phyloP scores from a whole-genome alignment of 2,888 invertebrate genomes.

The Baccha elongata region DNA sequence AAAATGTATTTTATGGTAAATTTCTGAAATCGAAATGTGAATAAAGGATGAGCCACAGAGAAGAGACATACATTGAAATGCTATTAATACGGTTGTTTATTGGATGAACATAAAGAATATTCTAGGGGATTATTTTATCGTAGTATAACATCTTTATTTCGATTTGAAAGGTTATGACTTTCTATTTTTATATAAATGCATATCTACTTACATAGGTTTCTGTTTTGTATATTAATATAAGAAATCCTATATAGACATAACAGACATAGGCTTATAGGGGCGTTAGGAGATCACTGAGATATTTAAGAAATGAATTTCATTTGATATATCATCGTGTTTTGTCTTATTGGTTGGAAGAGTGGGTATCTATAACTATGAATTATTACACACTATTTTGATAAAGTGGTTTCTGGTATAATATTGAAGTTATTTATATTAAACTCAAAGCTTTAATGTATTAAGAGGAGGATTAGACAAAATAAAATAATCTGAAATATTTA shows the following conservation, averaged over 20 bases:
- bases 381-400: constrained; percentile 24
- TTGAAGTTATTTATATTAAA: constrained; percentile 11
- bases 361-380: constrained; percentile 10
- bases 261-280: too few relatives aligned
- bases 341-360: constrained; percentile 6
- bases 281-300: neutral
- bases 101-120: constrained; percentile 56
- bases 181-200: neutral
- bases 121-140: constrained; percentile 59
- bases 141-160: constrained; percentile 63
- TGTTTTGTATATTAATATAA: too few relatives aligned
- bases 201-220: too few relatives aligned
- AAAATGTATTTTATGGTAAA: neutral
- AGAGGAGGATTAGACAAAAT: too few relatives aligned
- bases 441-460: too few relatives aligned
- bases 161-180: constrained; percentile 57
- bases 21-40: constrained; percentile 63
- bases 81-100: constrained; percentile 63
- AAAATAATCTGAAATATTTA: too few relatives aligned
- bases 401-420: constrained; percentile 14
- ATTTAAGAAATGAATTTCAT: constrained; percentile 16
- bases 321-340: constrained; percentile 26
- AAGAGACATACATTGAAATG: constrained; percentile 11
- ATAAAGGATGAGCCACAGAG: constrained; percentile 37
- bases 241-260: too few relatives aligned